Conservation (phyloP, 2,888 invertebrate species). For the Falcaria lacertinaria region DNA sequence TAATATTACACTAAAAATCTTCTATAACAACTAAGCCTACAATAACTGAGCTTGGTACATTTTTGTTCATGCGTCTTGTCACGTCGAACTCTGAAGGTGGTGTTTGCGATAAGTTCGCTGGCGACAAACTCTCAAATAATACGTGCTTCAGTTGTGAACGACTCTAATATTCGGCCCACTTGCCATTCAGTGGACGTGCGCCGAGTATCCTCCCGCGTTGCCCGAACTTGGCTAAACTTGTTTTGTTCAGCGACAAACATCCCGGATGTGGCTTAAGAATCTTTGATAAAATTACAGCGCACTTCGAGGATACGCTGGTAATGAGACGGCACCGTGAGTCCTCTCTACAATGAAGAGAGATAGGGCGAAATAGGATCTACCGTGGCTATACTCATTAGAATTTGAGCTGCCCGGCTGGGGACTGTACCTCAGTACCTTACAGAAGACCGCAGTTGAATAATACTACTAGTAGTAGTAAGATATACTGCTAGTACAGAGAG, state of each 20-base stretch:
- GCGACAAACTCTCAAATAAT: conserved; percentile 26
- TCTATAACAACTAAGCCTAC: too few species aligned
- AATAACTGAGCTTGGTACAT: not conserved
- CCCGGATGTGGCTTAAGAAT: not conserved
- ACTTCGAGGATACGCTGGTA: too few species aligned
- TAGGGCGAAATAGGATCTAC: too few species aligned
- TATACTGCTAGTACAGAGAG: too few species aligned
- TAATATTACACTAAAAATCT: too few species aligned
- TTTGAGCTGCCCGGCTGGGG: too few species aligned
- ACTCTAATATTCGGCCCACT: conserved; percentile 14
- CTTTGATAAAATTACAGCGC: not conserved
- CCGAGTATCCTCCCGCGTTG: conserved; percentile 18
- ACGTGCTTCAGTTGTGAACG: conserved; percentile 21
- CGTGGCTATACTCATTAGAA: too few species aligned
- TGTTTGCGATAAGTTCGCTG: conserved; percentile 18
- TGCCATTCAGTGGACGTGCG: conserved; percentile 16
- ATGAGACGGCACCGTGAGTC: too few species aligned
- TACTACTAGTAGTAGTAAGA: too few species aligned
- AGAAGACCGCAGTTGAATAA: too few species aligned
- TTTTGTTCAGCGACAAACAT: not conserved
- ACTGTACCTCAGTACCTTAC: too few species aligned
- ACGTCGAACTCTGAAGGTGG: conserved; percentile 11
- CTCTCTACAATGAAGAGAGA: too few species aligned
- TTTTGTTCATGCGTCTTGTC: conserved; percentile 1
- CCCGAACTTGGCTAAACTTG: conserved; percentile 18